These are phyloP conservation scores for Eupelmus urozonus DNA, from an alignment of 2,888 invertebrate genomes.

Conservation along the genomic window DNA sequence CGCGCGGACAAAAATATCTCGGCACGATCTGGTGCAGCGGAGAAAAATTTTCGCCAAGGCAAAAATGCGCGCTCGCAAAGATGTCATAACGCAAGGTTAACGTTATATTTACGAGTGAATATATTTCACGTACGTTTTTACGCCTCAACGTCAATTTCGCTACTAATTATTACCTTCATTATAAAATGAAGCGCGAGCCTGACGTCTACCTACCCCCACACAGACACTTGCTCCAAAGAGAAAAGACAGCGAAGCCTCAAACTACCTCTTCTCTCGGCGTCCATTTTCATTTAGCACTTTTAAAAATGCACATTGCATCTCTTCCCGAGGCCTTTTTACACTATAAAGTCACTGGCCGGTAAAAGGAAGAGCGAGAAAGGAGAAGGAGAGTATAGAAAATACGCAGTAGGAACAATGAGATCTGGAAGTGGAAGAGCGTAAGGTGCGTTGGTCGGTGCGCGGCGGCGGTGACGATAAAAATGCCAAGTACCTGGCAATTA, in stretches of 20 bases:
- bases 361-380: constrained; percentile 8
- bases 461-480: constrained; percentile 19
- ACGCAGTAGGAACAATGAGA: constrained; percentile 15
- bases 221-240: too few relatives aligned
- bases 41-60: too few relatives aligned
- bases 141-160: constrained; percentile 20
- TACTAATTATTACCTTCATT: constrained; percentile 19
- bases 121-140: constrained; percentile 2
- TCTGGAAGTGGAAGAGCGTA: neutral
- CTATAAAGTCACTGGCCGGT: neutral
- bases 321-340: neutral
- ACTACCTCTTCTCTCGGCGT: neutral
- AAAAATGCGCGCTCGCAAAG: constrained; percentile 7
- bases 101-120: constrained; percentile 14
- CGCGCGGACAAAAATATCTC: too few relatives aligned
- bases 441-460: neutral
- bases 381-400: neutral
- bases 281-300: constrained; percentile 4
- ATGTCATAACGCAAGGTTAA: constrained; percentile 33
- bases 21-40: too few relatives aligned
- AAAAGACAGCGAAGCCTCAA: neutral
- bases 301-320: neutral
- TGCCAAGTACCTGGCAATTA: constrained; percentile 19
- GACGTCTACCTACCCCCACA: too few relatives aligned
- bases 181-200: constrained; percentile 5